These are phyloP conservation scores for Hydropotes inermis DNA, from an alignment of 2,113 vertebrate genomes.

Conservation along the genomic window DNA sequence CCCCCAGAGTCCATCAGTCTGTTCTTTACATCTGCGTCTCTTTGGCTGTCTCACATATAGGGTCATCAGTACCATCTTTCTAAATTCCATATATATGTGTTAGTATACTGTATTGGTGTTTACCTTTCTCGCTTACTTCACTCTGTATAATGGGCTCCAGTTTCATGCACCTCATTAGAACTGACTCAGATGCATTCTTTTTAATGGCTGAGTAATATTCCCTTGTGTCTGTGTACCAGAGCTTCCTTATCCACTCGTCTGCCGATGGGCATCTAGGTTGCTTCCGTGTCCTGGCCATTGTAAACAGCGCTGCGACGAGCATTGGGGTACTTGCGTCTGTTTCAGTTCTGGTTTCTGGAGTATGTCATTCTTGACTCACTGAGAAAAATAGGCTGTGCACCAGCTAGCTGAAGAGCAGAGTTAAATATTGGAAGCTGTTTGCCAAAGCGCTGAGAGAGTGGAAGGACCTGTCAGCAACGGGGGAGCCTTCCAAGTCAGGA, in stretches of 20 bases:
- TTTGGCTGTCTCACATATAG: neutral
- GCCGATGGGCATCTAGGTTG: neutral
- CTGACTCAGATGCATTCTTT: accelerated
- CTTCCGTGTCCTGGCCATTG: neutral
- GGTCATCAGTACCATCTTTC: neutral
- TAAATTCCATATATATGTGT: neutral
- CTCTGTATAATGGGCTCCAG: neutral
- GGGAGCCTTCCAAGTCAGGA: neutral
- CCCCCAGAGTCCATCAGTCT: neutral
- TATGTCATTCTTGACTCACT: neutral
- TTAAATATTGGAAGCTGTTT: neutral
- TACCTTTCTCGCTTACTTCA: neutral
- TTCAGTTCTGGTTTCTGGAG: neutral
- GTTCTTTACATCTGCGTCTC: neutral
- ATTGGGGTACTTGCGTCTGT: accelerated
- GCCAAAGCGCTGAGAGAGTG: neutral
- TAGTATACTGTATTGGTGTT: neutral
- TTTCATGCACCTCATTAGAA: neutral
- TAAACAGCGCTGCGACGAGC: neutral
- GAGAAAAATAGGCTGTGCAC: accelerated
- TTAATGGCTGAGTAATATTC: neutral
- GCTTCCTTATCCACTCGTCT: neutral
- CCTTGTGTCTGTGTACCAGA: neutral
- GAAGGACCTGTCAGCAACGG: accelerated
- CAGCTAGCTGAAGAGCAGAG: accelerated